Evolutionary conservation across 2,888 invertebrate genomes (phyloP).

Genomic region (Tipula helvola): DNA sequence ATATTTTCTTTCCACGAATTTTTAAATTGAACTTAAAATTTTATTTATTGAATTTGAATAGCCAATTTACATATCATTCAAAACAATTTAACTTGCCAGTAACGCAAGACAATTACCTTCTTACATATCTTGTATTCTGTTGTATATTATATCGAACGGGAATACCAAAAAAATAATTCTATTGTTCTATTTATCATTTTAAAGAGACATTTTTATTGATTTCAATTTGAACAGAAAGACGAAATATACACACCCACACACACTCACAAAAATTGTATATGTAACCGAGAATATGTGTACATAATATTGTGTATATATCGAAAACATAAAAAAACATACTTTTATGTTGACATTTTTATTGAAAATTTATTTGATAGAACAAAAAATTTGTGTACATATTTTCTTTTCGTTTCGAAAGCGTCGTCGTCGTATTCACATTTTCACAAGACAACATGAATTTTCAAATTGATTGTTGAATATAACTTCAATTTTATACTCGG

Average conservation of each 20-base stretch:
- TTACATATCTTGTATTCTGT: neutral
- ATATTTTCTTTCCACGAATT: neutral
- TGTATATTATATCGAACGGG: neutral
- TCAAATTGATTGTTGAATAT: neutral
- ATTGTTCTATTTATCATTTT: slow-evolving; percentile 4
- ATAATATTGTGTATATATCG: neutral
- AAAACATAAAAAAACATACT: neutral
- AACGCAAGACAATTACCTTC: neutral
- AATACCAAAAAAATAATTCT: neutral
- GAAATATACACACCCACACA: neutral
- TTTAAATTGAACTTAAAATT: neutral
- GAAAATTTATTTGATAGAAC: neutral
- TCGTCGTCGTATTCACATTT: neutral
- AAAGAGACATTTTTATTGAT: slow-evolving; percentile 1
- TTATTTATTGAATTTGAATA: neutral
- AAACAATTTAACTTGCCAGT: neutral
- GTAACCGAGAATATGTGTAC: neutral
- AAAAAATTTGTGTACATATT: neutral
- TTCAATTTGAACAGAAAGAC: neutral
- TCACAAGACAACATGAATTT: neutral
- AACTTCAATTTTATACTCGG: neutral
- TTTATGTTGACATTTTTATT: slow-evolving; percentile 4
- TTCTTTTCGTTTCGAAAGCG: neutral
- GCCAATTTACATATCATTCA: neutral
- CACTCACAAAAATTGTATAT: neutral